Percentiles rank a stretch among this genome's conserved stretches.
phyloP scores from a whole-genome alignment of 1,140 invertebrate genomes.

The Heterodera schachtii region DNA sequence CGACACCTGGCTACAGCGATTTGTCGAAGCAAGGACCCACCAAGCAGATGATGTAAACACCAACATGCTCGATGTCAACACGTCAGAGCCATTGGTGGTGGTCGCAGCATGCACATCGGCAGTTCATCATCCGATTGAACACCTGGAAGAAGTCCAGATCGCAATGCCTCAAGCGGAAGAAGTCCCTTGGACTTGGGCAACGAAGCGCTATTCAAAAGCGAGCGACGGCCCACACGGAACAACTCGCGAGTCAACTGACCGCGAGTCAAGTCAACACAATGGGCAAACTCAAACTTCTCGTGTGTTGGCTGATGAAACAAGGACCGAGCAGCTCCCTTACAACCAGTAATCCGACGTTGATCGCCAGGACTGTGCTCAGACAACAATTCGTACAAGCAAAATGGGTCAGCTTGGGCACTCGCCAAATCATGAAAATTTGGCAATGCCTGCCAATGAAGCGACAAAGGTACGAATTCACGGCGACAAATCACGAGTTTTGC shows the following conservation, averaged over 20 bases:
- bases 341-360: background rate
- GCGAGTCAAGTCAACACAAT: background rate
- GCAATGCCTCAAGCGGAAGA: background rate
- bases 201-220: background rate
- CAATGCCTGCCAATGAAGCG: background rate
- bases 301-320: background rate
- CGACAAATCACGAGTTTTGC: background rate
- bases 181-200: background rate
- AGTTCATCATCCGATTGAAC: too few relatives aligned
- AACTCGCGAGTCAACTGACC: constrained; percentile 6
- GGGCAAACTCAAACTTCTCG: background rate
- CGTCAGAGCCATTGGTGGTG: too few relatives aligned
- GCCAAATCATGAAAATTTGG: background rate
- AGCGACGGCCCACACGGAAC: background rate
- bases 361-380: background rate
- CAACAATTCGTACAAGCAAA: background rate
- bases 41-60: too few relatives aligned
- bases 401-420: background rate
- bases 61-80: too few relatives aligned
- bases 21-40: too few relatives aligned
- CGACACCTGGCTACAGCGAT: too few relatives aligned
- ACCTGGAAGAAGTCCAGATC: background rate
- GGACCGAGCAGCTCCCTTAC: background rate
- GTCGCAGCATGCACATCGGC: too few relatives aligned
- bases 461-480: background rate